Base-by-base conservation (phyloP, 2,888 invertebrate genomes). In the Steinernema hermaphroditum region DNA sequence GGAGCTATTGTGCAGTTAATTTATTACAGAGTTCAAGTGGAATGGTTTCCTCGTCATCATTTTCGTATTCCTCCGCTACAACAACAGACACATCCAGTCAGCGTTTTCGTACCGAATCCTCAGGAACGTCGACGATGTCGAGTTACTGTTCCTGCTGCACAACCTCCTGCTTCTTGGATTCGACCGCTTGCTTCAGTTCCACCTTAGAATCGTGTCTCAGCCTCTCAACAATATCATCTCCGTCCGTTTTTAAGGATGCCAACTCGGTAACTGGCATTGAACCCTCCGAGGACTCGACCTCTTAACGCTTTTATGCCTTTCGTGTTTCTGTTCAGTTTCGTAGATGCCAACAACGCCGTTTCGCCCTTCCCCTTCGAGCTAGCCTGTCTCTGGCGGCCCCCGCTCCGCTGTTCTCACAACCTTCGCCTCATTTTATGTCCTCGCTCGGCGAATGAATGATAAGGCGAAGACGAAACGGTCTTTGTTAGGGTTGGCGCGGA, bases 361-460 rank as follows among this genome's bases (percentile, higher is more conserved):
- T 16, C n/a, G 46, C 46, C 9, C 46, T 19, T 19, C 16, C 46
- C 46, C n/a, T 16, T 46, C 46, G 46, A 9, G 4, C 46, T 2
- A 19, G 16, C 37, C 46, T 46, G 46, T 16, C 4, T 62, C 32
- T 29, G 32, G 62, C 62, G 62, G 62, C 62, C 62, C 54, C 62
- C 46, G 62, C 32, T 62, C 62, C 22, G n/a, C n/a, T n/a, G 62
- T 62, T 62, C 62, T 62, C 62, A 62, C 62, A 62, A 32, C 32
- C 62, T 62, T 54, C 62, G 16, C 62, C 62, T 62, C 29, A 27
- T 62, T 62, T 62, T 62, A 62, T 62, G 62, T 62, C 16, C 62
- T 22, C 32, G 29, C 32, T 62, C 62, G 62, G 29, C 62, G 62
- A 62, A 62, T n/a, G 19, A 32, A 62, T 62, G 62, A 62, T 62